phyloP scores from a whole-genome alignment of 1,140 invertebrate genomes.

The Episyrphus balteatus region DNA sequence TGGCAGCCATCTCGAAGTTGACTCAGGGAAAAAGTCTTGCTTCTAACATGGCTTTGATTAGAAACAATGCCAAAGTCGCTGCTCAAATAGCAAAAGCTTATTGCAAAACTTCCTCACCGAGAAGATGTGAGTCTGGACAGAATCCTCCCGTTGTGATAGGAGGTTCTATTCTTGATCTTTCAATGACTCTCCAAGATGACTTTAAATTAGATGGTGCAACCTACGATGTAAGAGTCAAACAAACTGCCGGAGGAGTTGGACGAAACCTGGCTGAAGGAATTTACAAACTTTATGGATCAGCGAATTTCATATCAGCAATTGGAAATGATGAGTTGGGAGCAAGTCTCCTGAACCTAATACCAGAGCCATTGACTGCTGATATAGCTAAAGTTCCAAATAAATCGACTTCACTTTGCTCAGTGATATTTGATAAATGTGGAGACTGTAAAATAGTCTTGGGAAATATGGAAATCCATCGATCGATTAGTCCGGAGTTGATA shows the following conservation, averaged over 20 bases:
- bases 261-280: conserved; percentile 84
- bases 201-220: conserved; percentile 67
- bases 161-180: conserved; percentile 28
- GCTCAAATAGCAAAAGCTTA: conserved; percentile 58
- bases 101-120: conserved; percentile 1
- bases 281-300: conserved; percentile 51
- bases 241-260: conserved; percentile 73
- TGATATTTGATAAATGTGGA: conserved; percentile 57
- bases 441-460: conserved; percentile 70
- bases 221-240: conserved; percentile 50
- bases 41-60: conserved; percentile 82
- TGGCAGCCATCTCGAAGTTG: conserved; percentile 61
- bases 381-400: conserved; percentile 34
- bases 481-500: conserved; percentile 52
- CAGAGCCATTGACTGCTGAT: conserved; percentile 23
- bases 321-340: conserved; percentile 55
- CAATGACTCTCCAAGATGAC: conserved; percentile 17
- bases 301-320: conserved; percentile 67
- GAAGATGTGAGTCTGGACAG: not conserved
- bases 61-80: conserved; percentile 83
- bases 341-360: conserved; percentile 36
- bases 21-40: conserved; percentile 70
- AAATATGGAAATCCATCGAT: conserved; percentile 70
- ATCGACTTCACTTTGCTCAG: conserved; percentile 61
- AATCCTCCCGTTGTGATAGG: conserved; percentile 18